Evolutionary conservation across 2,888 invertebrate species (phyloP).

Genomic region (Xylota segnis): DNA sequence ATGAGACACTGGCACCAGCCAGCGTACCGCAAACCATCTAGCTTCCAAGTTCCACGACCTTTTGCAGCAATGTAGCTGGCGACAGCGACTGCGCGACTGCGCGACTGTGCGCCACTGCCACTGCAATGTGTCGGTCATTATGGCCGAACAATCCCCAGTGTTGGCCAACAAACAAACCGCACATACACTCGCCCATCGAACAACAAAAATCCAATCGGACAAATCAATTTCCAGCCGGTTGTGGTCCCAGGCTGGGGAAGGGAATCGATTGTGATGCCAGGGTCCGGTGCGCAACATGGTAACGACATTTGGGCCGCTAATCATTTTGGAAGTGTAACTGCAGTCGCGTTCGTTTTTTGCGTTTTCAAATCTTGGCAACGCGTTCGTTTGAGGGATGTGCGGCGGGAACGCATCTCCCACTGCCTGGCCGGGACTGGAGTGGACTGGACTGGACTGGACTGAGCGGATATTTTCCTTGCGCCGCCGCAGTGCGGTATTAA

Average conservation of each 20-base stretch:
- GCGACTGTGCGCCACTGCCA: slow-evolving; percentile 17
- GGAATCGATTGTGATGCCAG: slow-evolving; percentile 18
- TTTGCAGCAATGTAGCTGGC: slow-evolving; percentile 58
- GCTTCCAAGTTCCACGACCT: slow-evolving; percentile 76
- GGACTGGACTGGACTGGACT: slow-evolving; percentile 7
- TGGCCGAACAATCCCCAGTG: slow-evolving; percentile 26
- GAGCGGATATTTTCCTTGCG: slow-evolving; percentile 50
- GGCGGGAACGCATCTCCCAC: slow-evolving; percentile 15
- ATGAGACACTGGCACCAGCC: slow-evolving; percentile 68
- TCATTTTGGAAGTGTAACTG: slow-evolving; percentile 74
- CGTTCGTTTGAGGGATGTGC: too few species aligned
- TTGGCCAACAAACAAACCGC: slow-evolving; percentile 67
- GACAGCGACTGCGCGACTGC: slow-evolving; percentile 8
- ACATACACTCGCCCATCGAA: slow-evolving; percentile 42
- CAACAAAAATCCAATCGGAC: slow-evolving; percentile 73
- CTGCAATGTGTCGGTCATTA: slow-evolving; percentile 42
- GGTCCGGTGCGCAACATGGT: slow-evolving; percentile 38
- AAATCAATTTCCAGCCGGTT: slow-evolving; percentile 71
- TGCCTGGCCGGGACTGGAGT: slow-evolving; percentile 2
- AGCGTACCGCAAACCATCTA: slow-evolving; percentile 41
- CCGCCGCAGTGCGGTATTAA: slow-evolving; percentile 70
- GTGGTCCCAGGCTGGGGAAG: slow-evolving; percentile 31
- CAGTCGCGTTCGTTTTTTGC: slow-evolving; percentile 40
- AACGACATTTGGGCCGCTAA: slow-evolving; percentile 67
- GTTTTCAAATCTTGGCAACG: slow-evolving; percentile 34